Evolutionary conservation across 2,888 invertebrate species (phyloP).

Genomic region (Ctena decussata): DNA sequence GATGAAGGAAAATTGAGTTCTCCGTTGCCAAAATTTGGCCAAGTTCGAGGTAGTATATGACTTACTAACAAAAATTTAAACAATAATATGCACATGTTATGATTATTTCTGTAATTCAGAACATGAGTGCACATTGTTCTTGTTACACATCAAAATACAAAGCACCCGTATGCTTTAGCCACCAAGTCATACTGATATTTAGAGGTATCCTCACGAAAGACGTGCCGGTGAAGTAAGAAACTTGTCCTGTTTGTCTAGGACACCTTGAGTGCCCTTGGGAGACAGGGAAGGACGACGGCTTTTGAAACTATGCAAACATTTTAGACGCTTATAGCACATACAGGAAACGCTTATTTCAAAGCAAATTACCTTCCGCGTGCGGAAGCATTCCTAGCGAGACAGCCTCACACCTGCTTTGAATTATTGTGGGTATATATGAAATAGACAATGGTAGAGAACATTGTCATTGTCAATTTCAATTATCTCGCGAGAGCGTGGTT

Average conservation of each 20-base stretch:
- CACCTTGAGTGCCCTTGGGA: constrained; percentile 11
- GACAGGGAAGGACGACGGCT: neutral
- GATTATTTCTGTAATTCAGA: too few relatives aligned
- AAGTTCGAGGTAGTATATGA: too few relatives aligned
- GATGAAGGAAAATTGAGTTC: too few relatives aligned
- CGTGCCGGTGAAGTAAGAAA: too few relatives aligned
- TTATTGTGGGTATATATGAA: constrained; percentile 47
- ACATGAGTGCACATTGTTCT: too few relatives aligned
- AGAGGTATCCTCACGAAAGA: too few relatives aligned
- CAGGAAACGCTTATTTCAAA: constrained; percentile 35
- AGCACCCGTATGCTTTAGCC: too few relatives aligned
- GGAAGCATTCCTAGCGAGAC: constrained; percentile 36
- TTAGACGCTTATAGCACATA: neutral
- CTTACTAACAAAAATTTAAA: too few relatives aligned
- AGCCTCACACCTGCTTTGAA: constrained; percentile 63
- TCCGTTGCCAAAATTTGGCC: too few relatives aligned
- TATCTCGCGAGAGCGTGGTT: constrained; percentile 39
- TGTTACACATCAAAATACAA: too few relatives aligned
- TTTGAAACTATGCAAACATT: neutral
- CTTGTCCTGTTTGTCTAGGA: neutral
- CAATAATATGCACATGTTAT: too few relatives aligned
- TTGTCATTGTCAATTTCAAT: constrained; percentile 55
- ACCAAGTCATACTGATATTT: too few relatives aligned
- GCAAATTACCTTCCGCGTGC: constrained; percentile 33
- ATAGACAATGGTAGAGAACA: constrained; percentile 43